A percentile compares a stretch with the other conserved stretches of the same genome.
Conservation (phyloP, 2,113 vertebrate species). For the Xenopus laevis region DNA sequence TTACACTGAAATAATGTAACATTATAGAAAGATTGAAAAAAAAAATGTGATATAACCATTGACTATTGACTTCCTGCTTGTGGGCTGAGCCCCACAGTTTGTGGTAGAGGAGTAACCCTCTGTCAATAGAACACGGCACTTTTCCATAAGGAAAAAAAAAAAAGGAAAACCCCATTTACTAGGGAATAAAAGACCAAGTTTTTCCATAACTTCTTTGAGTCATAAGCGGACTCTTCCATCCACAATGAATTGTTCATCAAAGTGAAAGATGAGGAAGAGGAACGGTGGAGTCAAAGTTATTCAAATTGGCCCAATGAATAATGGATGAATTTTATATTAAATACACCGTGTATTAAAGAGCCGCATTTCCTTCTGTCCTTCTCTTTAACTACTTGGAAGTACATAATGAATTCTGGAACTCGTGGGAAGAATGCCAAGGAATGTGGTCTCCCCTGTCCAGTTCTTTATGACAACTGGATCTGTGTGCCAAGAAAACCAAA, state of each 20-base stretch:
- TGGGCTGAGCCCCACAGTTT: too few relatives aligned
- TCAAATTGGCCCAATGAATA: slow-evolving; percentile 77
- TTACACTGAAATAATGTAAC: too few relatives aligned
- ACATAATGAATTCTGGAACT: slow-evolving; percentile 72
- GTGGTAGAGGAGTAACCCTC: too few relatives aligned
- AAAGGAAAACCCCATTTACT: too few relatives aligned
- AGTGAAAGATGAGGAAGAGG: slow-evolving; percentile 71
- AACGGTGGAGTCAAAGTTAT: slow-evolving; percentile 78
- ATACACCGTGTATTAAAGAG: slow-evolving; percentile 77
- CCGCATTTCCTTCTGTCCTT: slow-evolving; percentile 70
- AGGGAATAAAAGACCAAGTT: too few relatives aligned
- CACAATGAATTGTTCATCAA: slow-evolving; percentile 84
- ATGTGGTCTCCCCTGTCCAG: slow-evolving; percentile 48
- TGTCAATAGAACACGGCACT: too few relatives aligned
- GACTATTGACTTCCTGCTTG: too few relatives aligned
- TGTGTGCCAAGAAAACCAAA: too few relatives aligned
- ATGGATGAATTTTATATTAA: slow-evolving; percentile 82
- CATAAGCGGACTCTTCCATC: slow-evolving; percentile 74
- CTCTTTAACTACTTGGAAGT: slow-evolving; percentile 72
- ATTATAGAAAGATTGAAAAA: too few relatives aligned
- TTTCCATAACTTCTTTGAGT: slow-evolving; percentile 47
- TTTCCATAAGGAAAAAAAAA: too few relatives aligned
- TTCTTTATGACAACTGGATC: too few relatives aligned
- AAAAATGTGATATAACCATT: too few relatives aligned
- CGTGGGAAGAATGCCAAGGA: slow-evolving; percentile 65